These are phyloP conservation scores for Rhyacophila evoluta DNA, from an alignment of 2,888 invertebrate species.

Conservation along the genomic window DNA sequence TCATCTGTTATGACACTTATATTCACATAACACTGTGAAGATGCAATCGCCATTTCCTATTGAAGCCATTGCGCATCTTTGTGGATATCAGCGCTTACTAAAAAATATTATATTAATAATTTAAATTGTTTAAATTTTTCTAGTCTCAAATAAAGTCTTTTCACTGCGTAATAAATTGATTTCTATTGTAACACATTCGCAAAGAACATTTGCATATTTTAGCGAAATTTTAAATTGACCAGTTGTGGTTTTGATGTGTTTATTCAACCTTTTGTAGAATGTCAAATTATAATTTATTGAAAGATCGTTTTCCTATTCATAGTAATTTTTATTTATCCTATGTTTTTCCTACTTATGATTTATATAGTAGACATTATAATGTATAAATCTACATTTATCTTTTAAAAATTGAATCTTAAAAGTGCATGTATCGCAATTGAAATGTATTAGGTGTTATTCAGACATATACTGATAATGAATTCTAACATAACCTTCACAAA, in stretches of 20 bases:
- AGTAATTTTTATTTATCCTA: background rate
- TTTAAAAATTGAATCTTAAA: background rate
- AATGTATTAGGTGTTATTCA: too few relatives aligned
- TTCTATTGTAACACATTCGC: background rate
- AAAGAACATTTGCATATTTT: background rate
- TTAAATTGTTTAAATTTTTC: too few relatives aligned
- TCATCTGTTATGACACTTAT: too few relatives aligned
- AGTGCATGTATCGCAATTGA: background rate
- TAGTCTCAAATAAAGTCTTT: background rate
- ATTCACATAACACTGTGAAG: too few relatives aligned
- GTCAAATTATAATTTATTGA: background rate
- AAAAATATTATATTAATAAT: too few relatives aligned
- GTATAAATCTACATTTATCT: background rate
- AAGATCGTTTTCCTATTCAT: slow-evolving; percentile 1
- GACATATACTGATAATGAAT: too few relatives aligned
- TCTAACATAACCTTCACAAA: too few relatives aligned
- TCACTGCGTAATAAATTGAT: background rate
- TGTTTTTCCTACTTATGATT: background rate
- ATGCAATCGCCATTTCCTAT: too few relatives aligned
- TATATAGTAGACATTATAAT: background rate
- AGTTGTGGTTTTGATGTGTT: background rate
- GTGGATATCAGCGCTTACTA: too few relatives aligned
- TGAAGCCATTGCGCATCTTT: too few relatives aligned
- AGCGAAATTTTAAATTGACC: background rate
- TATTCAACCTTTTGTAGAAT: background rate